Evolutionary conservation across 2,797 vertebrate species (phyloP).

Genomic region (Micromesistius poutassou): DNA sequence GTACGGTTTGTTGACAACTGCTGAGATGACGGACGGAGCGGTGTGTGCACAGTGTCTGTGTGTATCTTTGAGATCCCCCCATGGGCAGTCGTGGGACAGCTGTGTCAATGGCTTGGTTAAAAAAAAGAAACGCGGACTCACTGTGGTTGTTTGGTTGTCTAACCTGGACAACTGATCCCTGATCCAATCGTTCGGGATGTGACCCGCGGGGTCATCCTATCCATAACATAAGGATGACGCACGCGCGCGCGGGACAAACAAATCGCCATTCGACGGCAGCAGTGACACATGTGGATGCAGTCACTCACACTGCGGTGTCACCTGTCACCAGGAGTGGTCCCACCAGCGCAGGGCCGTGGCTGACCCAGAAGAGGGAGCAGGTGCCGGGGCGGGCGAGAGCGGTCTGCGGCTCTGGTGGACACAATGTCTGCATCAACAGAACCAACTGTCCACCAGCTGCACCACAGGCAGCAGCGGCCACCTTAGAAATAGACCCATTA

Average conservation of each 20-base stretch:
- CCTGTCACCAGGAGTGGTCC: constrained; percentile 62
- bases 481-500: neutral
- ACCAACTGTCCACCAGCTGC: constrained; percentile 56
- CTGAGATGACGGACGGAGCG: constrained; percentile 40
- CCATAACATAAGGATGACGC: neutral
- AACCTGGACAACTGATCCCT: constrained; percentile 26
- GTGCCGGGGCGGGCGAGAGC: constrained; percentile 50
- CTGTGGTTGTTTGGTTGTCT: constrained; percentile 7
- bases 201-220: constrained; percentile 16
- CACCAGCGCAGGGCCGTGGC: constrained; percentile 44
- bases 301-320: constrained; percentile 42
- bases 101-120: constrained; percentile 42
- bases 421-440: constrained; percentile 44
- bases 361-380: constrained; percentile 61
- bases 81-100: constrained; percentile 51
- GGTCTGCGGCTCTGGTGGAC: constrained; percentile 35
- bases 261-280: constrained; percentile 25
- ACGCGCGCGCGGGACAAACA: constrained; percentile 18
- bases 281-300: constrained; percentile 34
- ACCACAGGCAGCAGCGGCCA: neutral
- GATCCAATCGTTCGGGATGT: constrained; percentile 25
- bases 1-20: constrained; percentile 46
- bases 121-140: constrained; percentile 17
- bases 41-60: constrained; percentile 33
- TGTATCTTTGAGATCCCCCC: constrained; percentile 17